Evolutionary conservation across 2,888 invertebrate species (phyloP).

Genomic region (Lasioglossum zephyrum): DNA sequence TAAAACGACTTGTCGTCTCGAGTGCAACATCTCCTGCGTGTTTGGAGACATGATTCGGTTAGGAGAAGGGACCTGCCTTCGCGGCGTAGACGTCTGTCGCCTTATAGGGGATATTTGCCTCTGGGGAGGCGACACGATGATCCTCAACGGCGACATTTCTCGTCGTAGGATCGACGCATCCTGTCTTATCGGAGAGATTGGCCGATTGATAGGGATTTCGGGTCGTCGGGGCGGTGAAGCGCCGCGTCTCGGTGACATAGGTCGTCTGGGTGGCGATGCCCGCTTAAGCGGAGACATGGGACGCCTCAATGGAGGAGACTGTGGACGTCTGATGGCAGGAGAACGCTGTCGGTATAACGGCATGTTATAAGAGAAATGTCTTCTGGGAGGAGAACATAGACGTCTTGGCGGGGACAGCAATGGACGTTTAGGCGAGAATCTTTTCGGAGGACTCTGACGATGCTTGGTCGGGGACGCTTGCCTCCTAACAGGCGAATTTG

Average conservation of each 20-base stretch:
- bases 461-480: conserved; percentile 56
- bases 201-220: conserved; percentile 38
- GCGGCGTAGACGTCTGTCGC: conserved; percentile 63
- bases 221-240: conserved; percentile 54
- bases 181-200: conserved; percentile 60
- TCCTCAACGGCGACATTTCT: conserved; percentile 36
- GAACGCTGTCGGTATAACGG: conserved; percentile 49
- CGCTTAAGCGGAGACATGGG: conserved; percentile 39
- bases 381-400: conserved; percentile 64
- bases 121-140: conserved; percentile 55
- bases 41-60: conserved; percentile 61
- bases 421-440: conserved; percentile 70
- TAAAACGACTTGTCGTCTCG: conserved; percentile 52
- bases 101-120: conserved; percentile 54
- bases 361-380: conserved; percentile 43
- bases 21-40: conserved; percentile 49
- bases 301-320: conserved; percentile 47
- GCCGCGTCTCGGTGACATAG: conserved; percentile 55
- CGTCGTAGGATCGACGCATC: conserved; percentile 54
- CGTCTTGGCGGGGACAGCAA: conserved; percentile 66
- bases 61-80: conserved; percentile 63
- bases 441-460: conserved; percentile 45
- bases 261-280: conserved; percentile 49
- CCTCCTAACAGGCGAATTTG: conserved; percentile 63
- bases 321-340: conserved; percentile 50